A percentile compares a stretch with the other conserved stretches of the same genome.
These are phyloP conservation scores for Hypotaenidia okinawae DNA, from an alignment of 2,797 vertebrate species.

Conservation along the genomic window DNA sequence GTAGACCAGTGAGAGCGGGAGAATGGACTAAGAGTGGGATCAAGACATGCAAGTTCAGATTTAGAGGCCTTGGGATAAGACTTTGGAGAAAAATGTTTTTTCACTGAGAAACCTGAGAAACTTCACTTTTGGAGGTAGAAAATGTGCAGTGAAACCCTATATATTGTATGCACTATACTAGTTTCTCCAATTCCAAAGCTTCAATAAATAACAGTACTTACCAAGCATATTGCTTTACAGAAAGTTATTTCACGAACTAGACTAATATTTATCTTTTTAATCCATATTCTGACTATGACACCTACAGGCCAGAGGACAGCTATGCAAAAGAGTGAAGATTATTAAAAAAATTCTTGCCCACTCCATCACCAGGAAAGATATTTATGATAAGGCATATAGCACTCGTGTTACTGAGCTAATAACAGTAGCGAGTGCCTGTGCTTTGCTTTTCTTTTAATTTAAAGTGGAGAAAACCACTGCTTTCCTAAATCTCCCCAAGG, in stretches of 20 bases:
- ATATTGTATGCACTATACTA: background rate
- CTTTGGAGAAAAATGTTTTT: background rate
- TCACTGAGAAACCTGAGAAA: background rate
- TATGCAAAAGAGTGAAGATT: background rate
- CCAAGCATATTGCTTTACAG: background rate
- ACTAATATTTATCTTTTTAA: background rate
- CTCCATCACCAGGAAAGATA: background rate
- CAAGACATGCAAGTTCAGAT: background rate
- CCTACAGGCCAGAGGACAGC: constrained; percentile 30
- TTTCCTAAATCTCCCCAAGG: constrained; percentile 23
- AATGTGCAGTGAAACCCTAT: background rate
- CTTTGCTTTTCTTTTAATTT: background rate
- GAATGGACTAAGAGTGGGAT: background rate
- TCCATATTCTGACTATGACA: constrained; percentile 29
- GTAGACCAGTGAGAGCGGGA: background rate
- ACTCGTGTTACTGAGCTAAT: background rate
- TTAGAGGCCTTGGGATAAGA: background rate
- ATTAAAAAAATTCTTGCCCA: background rate
- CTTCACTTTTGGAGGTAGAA: background rate
- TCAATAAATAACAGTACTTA: background rate
- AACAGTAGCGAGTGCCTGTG: background rate
- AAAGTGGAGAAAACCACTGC: background rate
- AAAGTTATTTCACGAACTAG: background rate
- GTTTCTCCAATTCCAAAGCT: background rate
- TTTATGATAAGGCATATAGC: background rate